Evolutionary conservation across 2,113 vertebrate species (phyloP).

Genomic region (Phyllostomus hastatus): DNA sequence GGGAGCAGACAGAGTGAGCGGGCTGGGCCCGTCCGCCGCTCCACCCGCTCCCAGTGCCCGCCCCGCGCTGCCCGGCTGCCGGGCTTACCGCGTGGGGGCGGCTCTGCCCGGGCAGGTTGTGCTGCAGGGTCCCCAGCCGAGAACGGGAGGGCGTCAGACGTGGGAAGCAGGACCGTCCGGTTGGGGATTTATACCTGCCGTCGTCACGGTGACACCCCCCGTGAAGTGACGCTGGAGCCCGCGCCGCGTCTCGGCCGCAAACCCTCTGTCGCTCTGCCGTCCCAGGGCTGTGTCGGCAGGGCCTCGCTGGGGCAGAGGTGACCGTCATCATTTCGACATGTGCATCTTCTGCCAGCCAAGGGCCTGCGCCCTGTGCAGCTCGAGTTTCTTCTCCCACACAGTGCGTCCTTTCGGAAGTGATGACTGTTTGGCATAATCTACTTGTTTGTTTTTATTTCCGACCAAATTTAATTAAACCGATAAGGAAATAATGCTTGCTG

Average conservation of each 20-base stretch:
- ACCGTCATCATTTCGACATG: neutral
- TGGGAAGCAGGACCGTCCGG: neutral
- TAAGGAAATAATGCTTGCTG: neutral
- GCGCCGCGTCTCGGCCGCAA: neutral
- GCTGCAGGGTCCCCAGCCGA: slow-evolving; percentile 77
- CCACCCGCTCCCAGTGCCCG: slow-evolving; percentile 86
- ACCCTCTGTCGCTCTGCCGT: neutral
- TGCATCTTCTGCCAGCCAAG: neutral
- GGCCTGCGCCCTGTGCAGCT: neutral
- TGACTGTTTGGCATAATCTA: neutral
- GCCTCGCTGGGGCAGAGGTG: slow-evolving; percentile 19
- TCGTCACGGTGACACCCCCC: slow-evolving; percentile 18
- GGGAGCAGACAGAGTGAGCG: slow-evolving; percentile 79
- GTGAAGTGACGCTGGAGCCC: neutral
- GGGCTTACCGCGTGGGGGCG: slow-evolving; percentile 67
- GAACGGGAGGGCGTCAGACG: slow-evolving; percentile 30
- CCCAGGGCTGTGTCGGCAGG: neutral
- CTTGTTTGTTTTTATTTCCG: neutral
- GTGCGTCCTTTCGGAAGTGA: neutral
- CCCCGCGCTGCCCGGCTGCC: slow-evolving; percentile 65
- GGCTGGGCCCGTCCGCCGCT: slow-evolving; percentile 90
- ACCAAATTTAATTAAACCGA: neutral
- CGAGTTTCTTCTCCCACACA: neutral
- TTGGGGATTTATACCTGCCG: neutral
- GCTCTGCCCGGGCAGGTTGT: slow-evolving; percentile 74